These are phyloP conservation scores for Silvanus unidentatus DNA, from an alignment of 2,888 invertebrate species.

Conservation along the genomic window DNA sequence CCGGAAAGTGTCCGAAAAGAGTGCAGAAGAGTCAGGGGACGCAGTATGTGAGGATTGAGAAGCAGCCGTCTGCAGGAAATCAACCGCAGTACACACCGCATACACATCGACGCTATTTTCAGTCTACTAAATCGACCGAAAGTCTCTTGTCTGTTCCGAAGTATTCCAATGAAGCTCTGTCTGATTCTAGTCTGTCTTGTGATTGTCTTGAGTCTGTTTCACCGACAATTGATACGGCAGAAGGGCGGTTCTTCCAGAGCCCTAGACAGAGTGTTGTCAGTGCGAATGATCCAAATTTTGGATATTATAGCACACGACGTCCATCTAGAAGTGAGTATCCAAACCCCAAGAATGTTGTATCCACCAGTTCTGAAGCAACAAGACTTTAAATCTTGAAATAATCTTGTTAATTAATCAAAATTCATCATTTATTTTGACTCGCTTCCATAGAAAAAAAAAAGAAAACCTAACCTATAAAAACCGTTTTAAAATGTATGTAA, in stretches of 20 bases:
- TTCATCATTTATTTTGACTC: too few relatives aligned
- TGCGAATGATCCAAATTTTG: slow-evolving; percentile 45
- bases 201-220: slow-evolving; percentile 55
- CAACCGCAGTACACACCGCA: slow-evolving; percentile 48
- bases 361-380: slow-evolving; percentile 64
- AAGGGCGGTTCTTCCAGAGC: slow-evolving; percentile 41
- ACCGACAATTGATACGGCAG: slow-evolving; percentile 33
- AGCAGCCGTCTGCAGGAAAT: slow-evolving; percentile 15
- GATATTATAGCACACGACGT: slow-evolving; percentile 43
- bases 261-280: slow-evolving; percentile 42
- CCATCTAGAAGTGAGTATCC: slow-evolving; percentile 49
- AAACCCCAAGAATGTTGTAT: slow-evolving; percentile 49
- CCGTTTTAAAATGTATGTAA: too few relatives aligned
- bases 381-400: slow-evolving; percentile 50
- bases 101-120: slow-evolving; percentile 46
- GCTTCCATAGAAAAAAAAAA: too few relatives aligned
- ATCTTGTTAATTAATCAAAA: too few relatives aligned
- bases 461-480: too few relatives aligned
- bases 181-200: slow-evolving; percentile 65
- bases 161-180: slow-evolving; percentile 56
- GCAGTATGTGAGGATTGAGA: slow-evolving; percentile 34
- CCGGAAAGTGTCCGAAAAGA: slow-evolving; percentile 30
- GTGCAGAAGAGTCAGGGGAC: slow-evolving; percentile 28
- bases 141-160: slow-evolving; percentile 66
- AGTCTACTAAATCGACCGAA: slow-evolving; percentile 76